Base-by-base conservation (phyloP, 2,888 invertebrate genomes). In the Eueremaeus valkanovi region DNA sequence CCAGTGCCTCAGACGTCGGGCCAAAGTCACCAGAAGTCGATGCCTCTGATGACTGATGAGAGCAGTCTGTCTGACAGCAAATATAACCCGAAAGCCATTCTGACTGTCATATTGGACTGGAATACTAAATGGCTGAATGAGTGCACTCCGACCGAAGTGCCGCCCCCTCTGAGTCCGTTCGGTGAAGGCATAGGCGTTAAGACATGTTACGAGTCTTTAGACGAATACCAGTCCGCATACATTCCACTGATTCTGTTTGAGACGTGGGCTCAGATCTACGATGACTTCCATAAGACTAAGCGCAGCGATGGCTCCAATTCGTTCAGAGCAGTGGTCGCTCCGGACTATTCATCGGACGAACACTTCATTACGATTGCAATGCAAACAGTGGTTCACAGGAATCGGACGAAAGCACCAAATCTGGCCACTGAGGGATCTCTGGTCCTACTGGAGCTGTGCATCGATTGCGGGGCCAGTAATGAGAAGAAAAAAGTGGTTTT, bases 211-310 rank as follows among this genome's bases (percentile, higher is more conserved):
- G 81, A 80, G 3, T 86, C 84, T 68, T 88, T 87, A 80, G 83
- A 84, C 13, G 87, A 89, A 77, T 91, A 91, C 83, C 85, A 82
- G 79, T 85, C 86, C 72, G 83, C 86, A 61, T 84, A 88, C 72
- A 85, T 86, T 24, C 88, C 88, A 72, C 82, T 89, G 73, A 83
- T 89, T 63, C 82, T 88, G 8, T 84, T 88, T 82, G 89, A 90
- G 82, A 85, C 88, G 63, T 90, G 89, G 89, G 86, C 87, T 80
- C 84, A 83, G 77, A 79, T 86, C 16, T 77, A 33, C 36, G 76
- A 36, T 77, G 79, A 78, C 2, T 81, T 82, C 51, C 29, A 29
- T 21, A 40, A 18, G 29, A 27, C 18, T 2, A 61, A 74, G 81
- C 5, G 33, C 24, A 21, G 29, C 1, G 16, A 21, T n/a, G n/a